Evolutionary conservation across 2,113 vertebrate genomes (phyloP).

Genomic region (Nibea coibor): DNA sequence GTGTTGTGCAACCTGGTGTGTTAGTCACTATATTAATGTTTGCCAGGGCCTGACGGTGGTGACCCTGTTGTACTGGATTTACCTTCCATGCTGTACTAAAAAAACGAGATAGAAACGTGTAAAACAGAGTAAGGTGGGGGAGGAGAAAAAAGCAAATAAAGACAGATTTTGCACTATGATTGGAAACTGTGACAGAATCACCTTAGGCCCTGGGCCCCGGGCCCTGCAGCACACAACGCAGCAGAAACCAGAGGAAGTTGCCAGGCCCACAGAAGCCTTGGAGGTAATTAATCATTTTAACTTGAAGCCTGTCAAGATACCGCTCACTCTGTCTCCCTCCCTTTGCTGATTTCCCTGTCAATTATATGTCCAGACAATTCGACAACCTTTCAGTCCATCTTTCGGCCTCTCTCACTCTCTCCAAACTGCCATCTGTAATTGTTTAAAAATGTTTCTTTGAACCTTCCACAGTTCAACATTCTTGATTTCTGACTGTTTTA

Average conservation of each 20-base stretch:
- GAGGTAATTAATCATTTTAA: conserved; percentile 96
- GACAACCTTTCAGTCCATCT: conserved; percentile 78
- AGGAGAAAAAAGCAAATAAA: conserved; percentile 57
- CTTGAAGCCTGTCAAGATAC: conserved; percentile 93
- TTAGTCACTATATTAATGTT: neutral
- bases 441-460: conserved; percentile 88
- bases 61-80: neutral
- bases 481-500: conserved; percentile 78
- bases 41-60: neutral
- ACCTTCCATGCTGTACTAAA: neutral
- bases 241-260: conserved; percentile 90
- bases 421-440: conserved; percentile 90
- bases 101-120: conserved; percentile 6
- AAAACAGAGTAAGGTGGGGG: conserved; percentile 6
- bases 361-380: conserved; percentile 83
- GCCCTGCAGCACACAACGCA: conserved; percentile 71
- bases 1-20: neutral
- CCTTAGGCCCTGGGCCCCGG: conserved; percentile 81
- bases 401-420: conserved; percentile 69
- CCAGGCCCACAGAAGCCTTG: conserved; percentile 85
- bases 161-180: conserved; percentile 75
- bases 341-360: conserved; percentile 91
- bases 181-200: conserved; percentile 86
- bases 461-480: conserved; percentile 75
- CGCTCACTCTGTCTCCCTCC: conserved; percentile 81